A percentile compares a stretch with the other conserved stretches of the same genome.
phyloP scores from a whole-genome alignment of 2,797 vertebrate genomes.

The Kryptolebias ocellatus region DNA sequence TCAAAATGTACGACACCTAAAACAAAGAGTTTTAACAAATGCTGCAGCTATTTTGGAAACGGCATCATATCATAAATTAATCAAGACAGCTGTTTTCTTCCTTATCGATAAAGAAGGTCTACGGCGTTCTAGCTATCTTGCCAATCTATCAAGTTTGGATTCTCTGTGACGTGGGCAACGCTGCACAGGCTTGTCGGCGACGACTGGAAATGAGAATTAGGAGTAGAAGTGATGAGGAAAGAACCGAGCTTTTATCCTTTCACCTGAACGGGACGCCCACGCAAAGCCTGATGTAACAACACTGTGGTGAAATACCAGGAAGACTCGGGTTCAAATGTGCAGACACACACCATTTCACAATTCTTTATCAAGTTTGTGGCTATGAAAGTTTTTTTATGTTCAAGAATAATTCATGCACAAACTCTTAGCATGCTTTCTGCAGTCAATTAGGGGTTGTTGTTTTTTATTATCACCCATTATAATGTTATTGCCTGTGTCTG shows the following conservation, averaged over 20 bases:
- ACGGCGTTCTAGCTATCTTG: constrained; percentile 4
- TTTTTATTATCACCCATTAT: too few relatives aligned
- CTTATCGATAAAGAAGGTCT: constrained; percentile 6
- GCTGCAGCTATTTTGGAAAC: neutral
- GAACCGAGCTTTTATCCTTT: constrained; percentile 15
- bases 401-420: too few relatives aligned
- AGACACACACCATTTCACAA: neutral
- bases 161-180: constrained; percentile 33
- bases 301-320: constrained; percentile 3
- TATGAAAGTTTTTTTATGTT: too few relatives aligned
- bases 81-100: neutral
- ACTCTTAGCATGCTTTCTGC: neutral
- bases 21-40: too few relatives aligned
- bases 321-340: neutral
- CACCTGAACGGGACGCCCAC: constrained; percentile 32
- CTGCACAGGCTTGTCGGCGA: constrained; percentile 40
- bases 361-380: too few relatives aligned
- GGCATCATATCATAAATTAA: neutral
- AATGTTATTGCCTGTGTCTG: too few relatives aligned
- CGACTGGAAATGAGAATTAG: constrained; percentile 27
- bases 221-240: constrained; percentile 28
- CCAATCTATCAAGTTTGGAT: constrained; percentile 15
- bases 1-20: too few relatives aligned
- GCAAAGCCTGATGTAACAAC: constrained; percentile 4
- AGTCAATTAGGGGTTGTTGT: too few relatives aligned